phyloP scores from a whole-genome alignment of 2,888 invertebrate species.

The Microchrysa polita region DNA sequence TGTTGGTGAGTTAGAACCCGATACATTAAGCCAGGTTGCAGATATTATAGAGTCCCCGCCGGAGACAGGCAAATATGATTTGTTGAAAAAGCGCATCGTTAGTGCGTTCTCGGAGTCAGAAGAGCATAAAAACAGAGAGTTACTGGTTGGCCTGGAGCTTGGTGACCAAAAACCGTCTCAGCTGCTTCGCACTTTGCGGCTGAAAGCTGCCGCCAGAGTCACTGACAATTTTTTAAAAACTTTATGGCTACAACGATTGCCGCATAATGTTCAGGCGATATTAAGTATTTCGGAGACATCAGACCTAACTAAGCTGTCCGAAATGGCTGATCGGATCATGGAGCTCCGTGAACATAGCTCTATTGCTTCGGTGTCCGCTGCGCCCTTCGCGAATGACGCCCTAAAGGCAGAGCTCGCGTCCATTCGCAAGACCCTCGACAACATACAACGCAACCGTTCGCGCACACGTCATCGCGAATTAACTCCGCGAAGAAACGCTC shows the following conservation, averaged over 20 bases:
- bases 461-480: neutral
- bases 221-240: neutral
- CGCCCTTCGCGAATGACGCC: neutral
- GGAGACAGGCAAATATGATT: no score
- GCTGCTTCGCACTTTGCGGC: neutral
- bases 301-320: neutral
- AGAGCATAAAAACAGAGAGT: neutral
- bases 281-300: neutral
- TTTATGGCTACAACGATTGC: neutral
- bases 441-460: neutral
- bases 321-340: conserved; percentile 1
- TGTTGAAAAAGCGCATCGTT: no score
- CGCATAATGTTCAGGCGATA: neutral
- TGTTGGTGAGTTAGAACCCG: no score
- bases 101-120: neutral
- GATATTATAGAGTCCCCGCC: no score
- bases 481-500: neutral
- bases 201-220: neutral
- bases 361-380: neutral
- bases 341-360: neutral
- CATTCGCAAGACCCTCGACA: neutral
- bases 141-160: neutral
- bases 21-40: no score
- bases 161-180: neutral
- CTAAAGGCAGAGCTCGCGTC: neutral